Conservation (phyloP, 2,113 vertebrate genomes). For the Pitta sordida region DNA sequence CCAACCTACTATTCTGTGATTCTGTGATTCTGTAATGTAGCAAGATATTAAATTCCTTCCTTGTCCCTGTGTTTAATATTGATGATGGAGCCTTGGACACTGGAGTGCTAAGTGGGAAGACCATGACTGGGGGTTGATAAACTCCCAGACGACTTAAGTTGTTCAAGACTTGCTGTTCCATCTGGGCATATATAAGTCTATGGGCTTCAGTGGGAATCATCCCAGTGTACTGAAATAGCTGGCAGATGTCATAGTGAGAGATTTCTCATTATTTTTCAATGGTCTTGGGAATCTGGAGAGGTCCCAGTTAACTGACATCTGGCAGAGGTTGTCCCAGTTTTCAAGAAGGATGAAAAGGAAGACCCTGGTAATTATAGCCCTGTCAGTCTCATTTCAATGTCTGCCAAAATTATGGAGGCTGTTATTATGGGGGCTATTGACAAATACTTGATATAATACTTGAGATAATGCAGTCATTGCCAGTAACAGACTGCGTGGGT, state of each 20-base stretch:
- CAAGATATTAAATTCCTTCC: not conserved
- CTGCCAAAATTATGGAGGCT: not conserved
- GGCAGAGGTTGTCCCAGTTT: too few relatives aligned
- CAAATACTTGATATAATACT: not conserved
- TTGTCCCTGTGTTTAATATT: too few relatives aligned
- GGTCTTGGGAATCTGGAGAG: too few relatives aligned
- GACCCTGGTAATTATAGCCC: not conserved
- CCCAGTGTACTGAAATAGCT: not conserved
- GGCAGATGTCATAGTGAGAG: rapidly evolving
- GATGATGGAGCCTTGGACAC: not conserved
- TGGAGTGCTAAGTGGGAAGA: not conserved
- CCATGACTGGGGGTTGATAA: rapidly evolving
- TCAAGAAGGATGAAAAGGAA: too few relatives aligned
- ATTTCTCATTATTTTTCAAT: not conserved
- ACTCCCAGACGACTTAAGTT: not conserved
- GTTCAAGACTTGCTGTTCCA: not conserved
- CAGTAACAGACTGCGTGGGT: not conserved
- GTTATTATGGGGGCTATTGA: not conserved
- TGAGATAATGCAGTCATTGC: not conserved
- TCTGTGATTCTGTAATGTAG: too few relatives aligned
- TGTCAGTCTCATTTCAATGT: not conserved
- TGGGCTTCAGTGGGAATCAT: not conserved
- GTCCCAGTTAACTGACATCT: too few relatives aligned
- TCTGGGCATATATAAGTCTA: rapidly evolving
- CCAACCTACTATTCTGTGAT: too few relatives aligned